These are phyloP conservation scores for Drosophila robusta DNA, from an alignment of 2,888 invertebrate genomes.

Conservation along the genomic window DNA sequence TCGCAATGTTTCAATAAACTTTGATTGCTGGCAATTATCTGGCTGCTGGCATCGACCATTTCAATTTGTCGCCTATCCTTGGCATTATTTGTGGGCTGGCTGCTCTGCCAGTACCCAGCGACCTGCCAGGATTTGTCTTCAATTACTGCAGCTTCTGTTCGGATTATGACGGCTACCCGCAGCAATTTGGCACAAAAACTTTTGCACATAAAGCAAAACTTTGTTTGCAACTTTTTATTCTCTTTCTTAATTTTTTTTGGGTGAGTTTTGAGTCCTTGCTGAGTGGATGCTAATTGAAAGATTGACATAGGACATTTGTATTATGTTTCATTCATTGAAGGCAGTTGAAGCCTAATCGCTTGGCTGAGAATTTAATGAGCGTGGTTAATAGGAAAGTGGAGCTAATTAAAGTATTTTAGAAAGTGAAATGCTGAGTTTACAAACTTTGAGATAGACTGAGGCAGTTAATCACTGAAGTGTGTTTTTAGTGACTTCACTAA, in stretches of 20 bases:
- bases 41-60: conserved; percentile 61
- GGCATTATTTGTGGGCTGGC: conserved; percentile 53
- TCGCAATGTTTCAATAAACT: conserved; percentile 69
- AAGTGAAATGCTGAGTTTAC: too few relatives aligned
- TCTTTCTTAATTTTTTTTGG: neutral
- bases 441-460: too few relatives aligned
- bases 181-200: conserved; percentile 60
- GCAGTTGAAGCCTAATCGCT: conserved; percentile 30
- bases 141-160: conserved; percentile 58
- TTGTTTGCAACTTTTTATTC: conserved; percentile 16
- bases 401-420: too few relatives aligned
- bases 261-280: conserved; percentile 7
- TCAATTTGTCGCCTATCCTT: conserved; percentile 63
- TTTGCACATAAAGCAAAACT: conserved; percentile 46
- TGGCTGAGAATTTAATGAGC: conserved; percentile 10
- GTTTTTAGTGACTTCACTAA: too few relatives aligned
- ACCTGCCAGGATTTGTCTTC: conserved; percentile 53
- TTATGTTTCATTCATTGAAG: conserved; percentile 1
- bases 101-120: neutral
- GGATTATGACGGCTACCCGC: conserved; percentile 58
- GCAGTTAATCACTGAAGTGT: too few relatives aligned
- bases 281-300: conserved; percentile 40
- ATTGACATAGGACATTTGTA: conserved; percentile 17
- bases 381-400: neutral
- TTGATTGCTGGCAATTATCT: conserved; percentile 79